Evolutionary conservation across 2,888 invertebrate genomes (phyloP).

Genomic region (Drosophila sordidapex): DNA sequence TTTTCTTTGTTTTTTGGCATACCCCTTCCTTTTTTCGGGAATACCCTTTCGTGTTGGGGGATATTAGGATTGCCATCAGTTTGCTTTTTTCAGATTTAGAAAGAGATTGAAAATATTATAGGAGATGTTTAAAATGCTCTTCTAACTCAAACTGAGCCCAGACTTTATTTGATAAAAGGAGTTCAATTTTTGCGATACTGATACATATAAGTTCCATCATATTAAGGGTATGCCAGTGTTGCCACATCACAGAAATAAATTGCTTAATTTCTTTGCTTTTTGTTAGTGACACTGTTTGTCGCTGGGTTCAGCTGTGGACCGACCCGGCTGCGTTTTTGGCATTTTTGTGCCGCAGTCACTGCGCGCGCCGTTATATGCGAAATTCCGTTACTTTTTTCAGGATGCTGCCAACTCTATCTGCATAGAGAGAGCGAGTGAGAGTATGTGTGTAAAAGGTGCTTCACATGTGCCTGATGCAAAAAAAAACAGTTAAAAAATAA

Average conservation of each 20-base stretch:
- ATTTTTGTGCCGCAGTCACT: constrained; percentile 56
- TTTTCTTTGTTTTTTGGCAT: constrained; percentile 17
- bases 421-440: neutral
- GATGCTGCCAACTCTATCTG: constrained; percentile 24
- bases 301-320: constrained; percentile 23
- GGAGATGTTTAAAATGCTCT: too few species aligned
- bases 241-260: neutral
- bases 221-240: constrained; percentile 19
- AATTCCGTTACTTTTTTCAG: constrained; percentile 60
- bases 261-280: neutral
- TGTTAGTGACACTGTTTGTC: constrained; percentile 1
- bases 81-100: neutral
- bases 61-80: neutral
- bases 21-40: neutral
- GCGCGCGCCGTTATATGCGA: constrained; percentile 31
- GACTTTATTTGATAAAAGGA: neutral
- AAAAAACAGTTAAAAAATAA: neutral
- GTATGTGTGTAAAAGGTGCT: neutral
- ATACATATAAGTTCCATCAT: neutral
- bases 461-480: neutral
- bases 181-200: neutral
- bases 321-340: constrained; percentile 47
- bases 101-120: neutral
- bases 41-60: constrained; percentile 5
- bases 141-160: neutral